phyloP scores from a whole-genome alignment of 2,888 invertebrate genomes.

The Oasisia sp. region DNA sequence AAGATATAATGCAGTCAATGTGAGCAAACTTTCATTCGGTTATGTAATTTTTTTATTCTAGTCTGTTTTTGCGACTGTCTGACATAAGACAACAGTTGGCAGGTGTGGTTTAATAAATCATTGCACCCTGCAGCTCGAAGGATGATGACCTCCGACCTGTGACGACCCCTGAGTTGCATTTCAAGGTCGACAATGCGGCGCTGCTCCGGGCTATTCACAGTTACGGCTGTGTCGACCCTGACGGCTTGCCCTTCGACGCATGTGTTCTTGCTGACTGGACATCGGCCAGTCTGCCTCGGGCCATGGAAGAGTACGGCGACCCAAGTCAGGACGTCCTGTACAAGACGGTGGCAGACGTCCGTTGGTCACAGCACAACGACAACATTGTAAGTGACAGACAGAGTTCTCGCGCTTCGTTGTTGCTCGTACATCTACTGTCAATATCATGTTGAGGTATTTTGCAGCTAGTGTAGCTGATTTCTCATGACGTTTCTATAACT shows the following conservation, averaged over 20 bases:
- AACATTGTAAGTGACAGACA: slow-evolving; percentile 26
- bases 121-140: neutral
- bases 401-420: neutral
- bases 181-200: neutral
- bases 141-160: neutral
- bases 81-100: neutral
- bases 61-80: too few species aligned
- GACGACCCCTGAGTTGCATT: neutral
- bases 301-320: slow-evolving; percentile 62
- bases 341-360: slow-evolving; percentile 44
- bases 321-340: slow-evolving; percentile 62
- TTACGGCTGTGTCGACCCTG: neutral
- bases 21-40: too few species aligned
- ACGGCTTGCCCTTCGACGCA: neutral
- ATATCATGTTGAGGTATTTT: too few species aligned
- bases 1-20: too few species aligned
- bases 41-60: too few species aligned
- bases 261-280: slow-evolving; percentile 29
- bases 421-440: neutral
- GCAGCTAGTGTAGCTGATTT: too few species aligned
- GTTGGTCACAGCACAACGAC: neutral
- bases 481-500: too few species aligned
- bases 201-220: neutral
- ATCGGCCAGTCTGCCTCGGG: slow-evolving; percentile 57
- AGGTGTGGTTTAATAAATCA: neutral